Conservation (phyloP, 2,113 vertebrate genomes). For the Pollachius pollachius region DNA sequence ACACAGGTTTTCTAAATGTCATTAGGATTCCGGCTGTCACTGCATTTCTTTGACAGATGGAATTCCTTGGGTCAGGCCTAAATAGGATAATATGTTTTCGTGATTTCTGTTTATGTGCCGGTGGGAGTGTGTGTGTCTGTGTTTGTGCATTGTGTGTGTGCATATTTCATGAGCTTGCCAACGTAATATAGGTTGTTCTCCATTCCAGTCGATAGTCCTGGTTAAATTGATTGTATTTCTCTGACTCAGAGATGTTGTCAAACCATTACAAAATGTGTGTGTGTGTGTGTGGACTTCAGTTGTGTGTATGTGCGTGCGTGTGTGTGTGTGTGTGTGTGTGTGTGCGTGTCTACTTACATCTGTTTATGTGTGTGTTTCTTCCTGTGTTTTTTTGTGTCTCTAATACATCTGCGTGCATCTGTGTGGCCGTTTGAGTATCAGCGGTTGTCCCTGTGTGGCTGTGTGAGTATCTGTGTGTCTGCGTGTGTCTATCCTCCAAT, state of each 20-base stretch:
- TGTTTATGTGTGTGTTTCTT: background rate
- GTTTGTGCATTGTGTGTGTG: too few species aligned
- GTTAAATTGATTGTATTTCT: slow-evolving; percentile 38
- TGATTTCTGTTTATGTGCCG: slow-evolving; percentile 10
- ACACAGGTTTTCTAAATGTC: slow-evolving; percentile 24
- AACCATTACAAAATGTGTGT: slow-evolving; percentile 24
- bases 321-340: slow-evolving; percentile 3
- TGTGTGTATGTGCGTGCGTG: background rate
- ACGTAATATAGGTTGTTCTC: too few species aligned
- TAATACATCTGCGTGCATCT: slow-evolving; percentile 1
- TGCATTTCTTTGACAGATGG: slow-evolving; percentile 2
- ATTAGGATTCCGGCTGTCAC: slow-evolving; percentile 29
- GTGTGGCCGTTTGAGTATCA: slow-evolving; percentile 2
- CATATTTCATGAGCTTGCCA: too few species aligned
- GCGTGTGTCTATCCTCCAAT: slow-evolving; percentile 54
- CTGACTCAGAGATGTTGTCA: slow-evolving; percentile 51
- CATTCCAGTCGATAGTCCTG: too few species aligned
- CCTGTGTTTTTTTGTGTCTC: background rate
- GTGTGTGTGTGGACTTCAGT: background rate
- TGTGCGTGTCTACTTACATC: background rate
- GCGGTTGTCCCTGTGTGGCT: slow-evolving; percentile 1
- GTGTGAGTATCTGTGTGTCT: slow-evolving; percentile 14
- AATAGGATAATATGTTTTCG: slow-evolving; percentile 4
- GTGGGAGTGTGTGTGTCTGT: slow-evolving; percentile 8
- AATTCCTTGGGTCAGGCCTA: slow-evolving; percentile 9